These are phyloP conservation scores for Drosophila formosana DNA, from an alignment of 2,888 invertebrate species.

Conservation along the genomic window DNA sequence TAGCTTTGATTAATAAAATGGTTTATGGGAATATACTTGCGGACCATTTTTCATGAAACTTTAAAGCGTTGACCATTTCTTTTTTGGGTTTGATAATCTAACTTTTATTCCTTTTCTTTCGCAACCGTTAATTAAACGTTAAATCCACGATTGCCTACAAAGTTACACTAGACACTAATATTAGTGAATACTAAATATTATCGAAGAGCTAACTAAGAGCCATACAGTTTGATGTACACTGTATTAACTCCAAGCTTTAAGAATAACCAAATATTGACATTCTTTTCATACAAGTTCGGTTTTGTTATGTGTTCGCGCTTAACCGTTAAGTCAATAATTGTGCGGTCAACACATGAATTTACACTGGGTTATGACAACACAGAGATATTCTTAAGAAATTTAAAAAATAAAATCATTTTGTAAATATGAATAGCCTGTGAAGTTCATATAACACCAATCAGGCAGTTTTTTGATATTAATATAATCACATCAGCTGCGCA, in stretches of 20 bases:
- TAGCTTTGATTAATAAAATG: neutral
- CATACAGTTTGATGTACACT: neutral
- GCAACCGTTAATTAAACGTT: neutral
- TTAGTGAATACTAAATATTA: too few relatives aligned
- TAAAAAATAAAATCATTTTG: slow-evolving; percentile 33
- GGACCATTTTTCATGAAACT: too few relatives aligned
- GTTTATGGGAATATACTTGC: neutral
- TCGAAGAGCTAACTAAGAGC: neutral
- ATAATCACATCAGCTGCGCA: slow-evolving; percentile 1
- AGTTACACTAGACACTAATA: neutral
- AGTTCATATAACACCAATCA: slow-evolving; percentile 12
- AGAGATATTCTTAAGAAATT: slow-evolving; percentile 55
- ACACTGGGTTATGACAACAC: slow-evolving; percentile 31
- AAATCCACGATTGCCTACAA: neutral
- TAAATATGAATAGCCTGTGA: slow-evolving; percentile 43
- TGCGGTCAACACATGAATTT: slow-evolving; percentile 27
- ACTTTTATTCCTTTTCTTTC: neutral
- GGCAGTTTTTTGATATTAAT: neutral
- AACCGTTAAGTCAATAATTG: slow-evolving; percentile 34
- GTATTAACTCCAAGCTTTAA: neutral
- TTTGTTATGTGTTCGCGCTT: slow-evolving; percentile 11
- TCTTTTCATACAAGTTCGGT: neutral
- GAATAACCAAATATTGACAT: slow-evolving; percentile 4
- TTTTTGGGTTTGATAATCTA: neutral
- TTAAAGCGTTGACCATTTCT: neutral